Conservation (phyloP, 2,888 invertebrate species). For the Charanyca ferruginea region DNA sequence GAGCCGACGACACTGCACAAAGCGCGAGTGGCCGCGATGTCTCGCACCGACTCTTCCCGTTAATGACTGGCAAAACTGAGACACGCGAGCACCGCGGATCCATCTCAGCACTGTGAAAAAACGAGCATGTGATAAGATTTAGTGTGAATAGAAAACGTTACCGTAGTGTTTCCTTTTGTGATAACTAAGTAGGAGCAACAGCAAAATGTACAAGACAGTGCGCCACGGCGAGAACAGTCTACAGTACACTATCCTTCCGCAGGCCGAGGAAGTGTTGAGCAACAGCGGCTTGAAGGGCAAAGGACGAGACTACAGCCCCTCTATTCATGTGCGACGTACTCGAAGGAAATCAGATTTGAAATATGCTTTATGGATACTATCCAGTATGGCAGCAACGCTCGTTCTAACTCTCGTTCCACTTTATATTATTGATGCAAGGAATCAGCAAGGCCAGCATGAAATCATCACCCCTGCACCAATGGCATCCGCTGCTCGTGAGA, state of each 20-base stretch:
- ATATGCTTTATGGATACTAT: conserved; percentile 81
- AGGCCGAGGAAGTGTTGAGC: conserved; percentile 92
- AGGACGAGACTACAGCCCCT: conserved; percentile 88
- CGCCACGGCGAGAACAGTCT: conserved; percentile 94
- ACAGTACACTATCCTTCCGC: conserved; percentile 94
- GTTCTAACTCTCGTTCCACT: conserved; percentile 81
- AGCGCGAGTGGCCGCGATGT: conserved; percentile 81
- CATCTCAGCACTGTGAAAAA: conserved; percentile 71
- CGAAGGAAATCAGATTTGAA: conserved; percentile 81
- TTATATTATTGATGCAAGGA: conserved; percentile 81
- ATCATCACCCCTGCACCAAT: conserved; percentile 74
- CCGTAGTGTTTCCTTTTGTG: conserved; percentile 83
- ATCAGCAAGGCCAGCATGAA: conserved; percentile 73
- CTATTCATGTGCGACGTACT: conserved; percentile 83
- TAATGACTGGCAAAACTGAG: conserved; percentile 73
- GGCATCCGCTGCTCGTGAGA: conserved; percentile 76
- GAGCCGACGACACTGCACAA: conserved; percentile 82
- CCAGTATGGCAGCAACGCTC: conserved; percentile 80
- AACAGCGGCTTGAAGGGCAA: conserved; percentile 91
- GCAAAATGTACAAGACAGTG: conserved; percentile 94
- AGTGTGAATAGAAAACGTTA: conserved; percentile 72
- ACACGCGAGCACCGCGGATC: conserved; percentile 67
- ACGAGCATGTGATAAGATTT: conserved; percentile 84
- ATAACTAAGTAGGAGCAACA: conserved; percentile 72
- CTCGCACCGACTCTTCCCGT: conserved; percentile 77